Percentiles rank a stretch among this genome's conserved stretches.
These are phyloP conservation scores for Murina feae DNA, from an alignment of 2,113 vertebrate species.

Conservation along the genomic window DNA sequence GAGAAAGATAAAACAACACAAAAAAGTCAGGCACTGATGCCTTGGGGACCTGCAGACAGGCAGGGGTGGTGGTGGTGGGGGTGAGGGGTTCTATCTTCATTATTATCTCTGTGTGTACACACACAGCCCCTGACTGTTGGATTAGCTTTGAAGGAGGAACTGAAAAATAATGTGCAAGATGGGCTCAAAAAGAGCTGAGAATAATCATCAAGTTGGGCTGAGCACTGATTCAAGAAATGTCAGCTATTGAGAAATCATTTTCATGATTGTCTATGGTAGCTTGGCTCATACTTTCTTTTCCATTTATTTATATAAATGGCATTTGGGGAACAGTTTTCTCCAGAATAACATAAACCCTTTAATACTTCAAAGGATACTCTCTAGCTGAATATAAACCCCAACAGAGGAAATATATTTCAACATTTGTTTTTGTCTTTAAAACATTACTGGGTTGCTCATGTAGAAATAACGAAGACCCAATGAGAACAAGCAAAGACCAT, in stretches of 20 bases:
- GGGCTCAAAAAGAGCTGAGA: not conserved
- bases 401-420: not conserved
- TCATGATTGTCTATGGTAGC: not conserved
- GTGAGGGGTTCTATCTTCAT: not conserved
- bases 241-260: not conserved
- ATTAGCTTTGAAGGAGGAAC: not conserved
- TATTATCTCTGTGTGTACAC: not conserved
- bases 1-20: not conserved
- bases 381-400: not conserved
- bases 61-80: not conserved
- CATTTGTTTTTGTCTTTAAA: not conserved
- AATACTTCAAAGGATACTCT: conserved; percentile 1
- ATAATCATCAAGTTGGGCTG: not conserved
- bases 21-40: not conserved
- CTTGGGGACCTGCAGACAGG: not conserved
- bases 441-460: not conserved
- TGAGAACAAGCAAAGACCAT: not conserved
- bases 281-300: not conserved
- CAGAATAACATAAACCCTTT: not conserved
- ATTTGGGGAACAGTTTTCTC: conserved; percentile 9
- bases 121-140: not conserved
- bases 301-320: not conserved
- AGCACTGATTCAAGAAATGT: not conserved
- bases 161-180: not conserved
- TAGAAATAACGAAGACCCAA: not conserved